Evolutionary conservation across 2,113 vertebrate genomes (phyloP).

Genomic region (Brachyhypopomus gauderio): DNA sequence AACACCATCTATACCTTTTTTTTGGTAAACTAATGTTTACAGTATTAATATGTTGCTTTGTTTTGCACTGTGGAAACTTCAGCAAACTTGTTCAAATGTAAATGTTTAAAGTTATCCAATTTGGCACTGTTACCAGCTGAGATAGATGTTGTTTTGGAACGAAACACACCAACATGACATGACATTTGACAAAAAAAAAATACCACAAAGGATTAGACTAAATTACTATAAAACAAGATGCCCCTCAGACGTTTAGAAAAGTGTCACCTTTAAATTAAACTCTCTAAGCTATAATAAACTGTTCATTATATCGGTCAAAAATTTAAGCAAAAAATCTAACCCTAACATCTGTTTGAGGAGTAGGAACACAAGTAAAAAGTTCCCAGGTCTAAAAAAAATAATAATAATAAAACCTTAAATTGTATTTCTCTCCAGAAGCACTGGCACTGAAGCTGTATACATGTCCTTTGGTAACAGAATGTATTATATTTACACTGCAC

Average conservation of each 20-base stretch:
- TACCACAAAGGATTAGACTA: background rate
- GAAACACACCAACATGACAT: background rate
- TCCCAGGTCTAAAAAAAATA: background rate
- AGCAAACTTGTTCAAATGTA: background rate
- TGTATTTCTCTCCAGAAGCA: background rate
- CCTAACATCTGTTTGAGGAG: too few relatives aligned
- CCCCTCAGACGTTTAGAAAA: background rate
- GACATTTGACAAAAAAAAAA: background rate
- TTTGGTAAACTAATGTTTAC: background rate
- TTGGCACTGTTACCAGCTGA: background rate
- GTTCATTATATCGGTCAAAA: background rate
- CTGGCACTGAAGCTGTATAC: background rate
- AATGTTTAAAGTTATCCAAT: background rate
- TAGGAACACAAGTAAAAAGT: background rate
- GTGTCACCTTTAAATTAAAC: background rate
- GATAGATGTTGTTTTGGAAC: background rate
- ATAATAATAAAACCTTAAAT: too few relatives aligned
- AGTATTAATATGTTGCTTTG: background rate
- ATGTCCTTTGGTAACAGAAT: constrained; percentile 36
- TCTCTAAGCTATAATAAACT: constrained; percentile 1
- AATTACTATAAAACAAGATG: background rate
- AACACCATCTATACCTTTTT: background rate
- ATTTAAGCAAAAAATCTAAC: background rate
- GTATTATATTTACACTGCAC: constrained; percentile 1
- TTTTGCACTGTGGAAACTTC: background rate